Evolutionary conservation across 1,140 invertebrate genomes (phyloP).

Genomic region (Atta colombica): DNA sequence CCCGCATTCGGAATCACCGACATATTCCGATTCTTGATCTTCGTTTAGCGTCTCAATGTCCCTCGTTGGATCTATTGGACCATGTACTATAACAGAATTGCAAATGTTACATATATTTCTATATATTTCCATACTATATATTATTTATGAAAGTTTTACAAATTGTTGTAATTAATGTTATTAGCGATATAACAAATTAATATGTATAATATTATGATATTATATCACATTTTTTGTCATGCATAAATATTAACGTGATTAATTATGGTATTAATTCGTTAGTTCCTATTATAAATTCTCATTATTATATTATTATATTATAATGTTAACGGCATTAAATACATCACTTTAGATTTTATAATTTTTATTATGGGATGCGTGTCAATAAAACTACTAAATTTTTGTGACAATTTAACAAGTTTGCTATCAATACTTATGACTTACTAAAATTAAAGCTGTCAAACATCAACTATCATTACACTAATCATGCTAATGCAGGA

Average conservation of each 20-base stretch:
- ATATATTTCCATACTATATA: too few species aligned
- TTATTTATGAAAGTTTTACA: neutral
- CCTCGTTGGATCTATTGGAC: conserved; percentile 88
- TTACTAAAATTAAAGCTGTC: conserved; percentile 7
- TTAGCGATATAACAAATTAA: neutral
- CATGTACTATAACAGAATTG: conserved; percentile 81
- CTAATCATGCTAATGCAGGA: conserved; percentile 1
- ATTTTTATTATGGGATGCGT: neutral
- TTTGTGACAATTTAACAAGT: conserved; percentile 23
- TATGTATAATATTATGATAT: neutral
- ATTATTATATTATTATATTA: neutral
- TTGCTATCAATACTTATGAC: conserved; percentile 1
- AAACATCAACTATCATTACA: neutral
- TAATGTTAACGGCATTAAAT: neutral
- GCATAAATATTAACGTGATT: neutral
- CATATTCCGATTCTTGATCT: conserved; percentile 91
- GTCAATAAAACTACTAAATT: neutral
- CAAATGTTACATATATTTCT: neutral
- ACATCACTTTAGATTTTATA: neutral
- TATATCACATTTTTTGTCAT: neutral
- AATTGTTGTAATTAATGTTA: conserved; percentile 9
- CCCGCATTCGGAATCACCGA: conserved; percentile 89
- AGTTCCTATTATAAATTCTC: neutral
- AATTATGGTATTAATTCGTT: conserved; percentile 3
- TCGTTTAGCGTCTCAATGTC: conserved; percentile 91